These are phyloP conservation scores for Pseudomyrmex gracilis DNA, from an alignment of 1,140 invertebrate species.

Conservation along the genomic window DNA sequence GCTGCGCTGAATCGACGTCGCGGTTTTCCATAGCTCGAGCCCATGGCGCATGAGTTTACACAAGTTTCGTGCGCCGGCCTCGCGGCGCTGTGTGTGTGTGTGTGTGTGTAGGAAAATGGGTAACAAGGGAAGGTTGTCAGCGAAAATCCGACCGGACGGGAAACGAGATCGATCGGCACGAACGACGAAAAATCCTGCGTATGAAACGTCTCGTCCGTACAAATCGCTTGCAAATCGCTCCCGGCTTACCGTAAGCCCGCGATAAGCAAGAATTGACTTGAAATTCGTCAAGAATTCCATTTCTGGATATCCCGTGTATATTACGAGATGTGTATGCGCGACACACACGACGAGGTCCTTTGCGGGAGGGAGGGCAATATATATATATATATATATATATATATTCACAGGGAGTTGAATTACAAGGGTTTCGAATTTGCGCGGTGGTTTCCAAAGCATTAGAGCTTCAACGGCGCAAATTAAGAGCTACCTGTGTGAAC, in stretches of 20 bases:
- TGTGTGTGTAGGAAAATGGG: constrained; percentile 1
- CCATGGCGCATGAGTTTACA: constrained; percentile 20
- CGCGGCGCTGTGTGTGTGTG: background rate
- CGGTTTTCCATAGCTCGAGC: constrained; percentile 18
- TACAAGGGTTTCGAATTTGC: constrained; percentile 44
- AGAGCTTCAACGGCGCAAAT: constrained; percentile 38
- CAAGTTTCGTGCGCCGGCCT: constrained; percentile 15
- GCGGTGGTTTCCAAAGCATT: constrained; percentile 31
- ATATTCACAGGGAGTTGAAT: constrained; percentile 31
- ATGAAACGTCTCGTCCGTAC: background rate
- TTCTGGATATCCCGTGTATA: background rate
- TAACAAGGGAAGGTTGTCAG: constrained; percentile 38
- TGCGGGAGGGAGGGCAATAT: background rate
- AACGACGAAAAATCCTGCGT: background rate
- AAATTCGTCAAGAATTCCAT: constrained; percentile 5
- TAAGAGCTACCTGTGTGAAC: constrained; percentile 26
- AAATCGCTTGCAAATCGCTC: background rate
- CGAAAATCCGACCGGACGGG: constrained; percentile 43
- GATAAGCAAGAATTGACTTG: background rate
- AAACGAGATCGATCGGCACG: constrained; percentile 23
- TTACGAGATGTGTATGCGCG: background rate
- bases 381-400: too few relatives aligned
- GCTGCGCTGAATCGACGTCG: constrained; percentile 57
- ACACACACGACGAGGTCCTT: too few relatives aligned
- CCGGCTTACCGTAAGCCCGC: background rate